Evolutionary conservation across 2,797 vertebrate genomes (phyloP).

Genomic region (Molothrus ater): DNA sequence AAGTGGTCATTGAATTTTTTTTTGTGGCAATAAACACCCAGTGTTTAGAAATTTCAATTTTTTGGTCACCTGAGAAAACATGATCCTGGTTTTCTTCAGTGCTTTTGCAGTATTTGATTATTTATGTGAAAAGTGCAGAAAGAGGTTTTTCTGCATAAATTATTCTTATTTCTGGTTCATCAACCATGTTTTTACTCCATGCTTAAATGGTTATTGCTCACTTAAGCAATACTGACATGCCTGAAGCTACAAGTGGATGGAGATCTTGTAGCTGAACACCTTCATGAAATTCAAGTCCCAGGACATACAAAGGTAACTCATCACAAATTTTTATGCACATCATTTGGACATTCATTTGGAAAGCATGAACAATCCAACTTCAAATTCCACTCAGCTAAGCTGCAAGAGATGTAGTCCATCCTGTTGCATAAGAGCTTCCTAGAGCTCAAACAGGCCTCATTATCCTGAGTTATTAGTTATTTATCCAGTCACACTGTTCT

Average conservation of each 20-base stretch:
- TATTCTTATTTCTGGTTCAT: constrained; percentile 61
- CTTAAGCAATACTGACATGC: constrained; percentile 12
- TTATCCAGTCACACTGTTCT: neutral
- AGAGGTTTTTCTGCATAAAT: constrained; percentile 62
- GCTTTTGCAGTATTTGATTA: constrained; percentile 34
- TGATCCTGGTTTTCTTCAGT: neutral
- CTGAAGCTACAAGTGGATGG: constrained; percentile 6
- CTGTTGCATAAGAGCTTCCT: neutral
- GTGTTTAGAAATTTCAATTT: neutral
- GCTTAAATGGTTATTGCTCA: constrained; percentile 59
- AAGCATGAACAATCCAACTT: neutral
- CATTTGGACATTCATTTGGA: neutral
- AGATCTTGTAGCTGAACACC: constrained; percentile 10
- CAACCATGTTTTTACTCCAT: constrained; percentile 26
- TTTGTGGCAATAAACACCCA: neutral
- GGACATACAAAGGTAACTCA: neutral
- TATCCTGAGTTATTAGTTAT: neutral
- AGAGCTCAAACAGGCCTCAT: neutral
- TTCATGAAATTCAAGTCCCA: constrained; percentile 24
- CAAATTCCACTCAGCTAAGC: neutral
- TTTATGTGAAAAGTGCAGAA: constrained; percentile 58
- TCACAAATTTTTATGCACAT: neutral
- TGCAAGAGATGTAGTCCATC: neutral
- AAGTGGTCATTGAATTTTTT: neutral
- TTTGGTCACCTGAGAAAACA: neutral